Percentiles rank a stretch among this genome's conserved stretches.
Conservation (phyloP, 2,888 invertebrate species). For the Dorcus hopei region DNA sequence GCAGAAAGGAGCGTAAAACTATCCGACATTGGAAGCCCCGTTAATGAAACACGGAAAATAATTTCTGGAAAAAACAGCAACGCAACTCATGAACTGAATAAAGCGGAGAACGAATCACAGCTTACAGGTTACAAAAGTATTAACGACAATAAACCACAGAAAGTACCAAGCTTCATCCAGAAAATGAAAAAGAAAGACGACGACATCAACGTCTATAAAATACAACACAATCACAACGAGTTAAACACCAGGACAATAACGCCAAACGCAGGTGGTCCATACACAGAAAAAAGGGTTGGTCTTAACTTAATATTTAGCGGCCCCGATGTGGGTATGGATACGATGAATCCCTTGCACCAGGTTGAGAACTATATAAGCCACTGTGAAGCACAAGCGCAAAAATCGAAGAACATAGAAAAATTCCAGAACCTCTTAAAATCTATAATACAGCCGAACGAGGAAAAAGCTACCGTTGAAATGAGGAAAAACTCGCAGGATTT, state of each 20-base stretch:
- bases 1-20: conserved; percentile 6
- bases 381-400: conserved; percentile 38
- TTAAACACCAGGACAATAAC: conserved; percentile 2
- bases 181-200: conserved; percentile 30
- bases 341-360: conserved; percentile 43
- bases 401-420: conserved; percentile 41
- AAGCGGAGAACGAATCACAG: conserved; percentile 51
- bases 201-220: conserved; percentile 38
- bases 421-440: conserved; percentile 41
- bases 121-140: conserved; percentile 54
- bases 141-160: conserved; percentile 49
- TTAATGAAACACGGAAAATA: conserved; percentile 18
- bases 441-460: conserved; percentile 8
- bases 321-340: conserved; percentile 30
- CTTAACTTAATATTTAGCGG: conserved; percentile 6
- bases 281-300: conserved; percentile 8
- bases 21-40: conserved; percentile 15
- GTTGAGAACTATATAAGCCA: conserved; percentile 46
- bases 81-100: conserved; percentile 46
- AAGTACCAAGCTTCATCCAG: conserved; percentile 32
- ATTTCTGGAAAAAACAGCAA: conserved; percentile 35
- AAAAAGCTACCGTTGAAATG: conserved; percentile 11
- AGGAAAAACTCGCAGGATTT: conserved; percentile 23
- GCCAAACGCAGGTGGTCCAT: not conserved
- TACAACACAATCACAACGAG: conserved; percentile 11